Evolutionary conservation across 2,797 vertebrate species (phyloP).

Genomic region (Pipistrellus kuhlii): DNA sequence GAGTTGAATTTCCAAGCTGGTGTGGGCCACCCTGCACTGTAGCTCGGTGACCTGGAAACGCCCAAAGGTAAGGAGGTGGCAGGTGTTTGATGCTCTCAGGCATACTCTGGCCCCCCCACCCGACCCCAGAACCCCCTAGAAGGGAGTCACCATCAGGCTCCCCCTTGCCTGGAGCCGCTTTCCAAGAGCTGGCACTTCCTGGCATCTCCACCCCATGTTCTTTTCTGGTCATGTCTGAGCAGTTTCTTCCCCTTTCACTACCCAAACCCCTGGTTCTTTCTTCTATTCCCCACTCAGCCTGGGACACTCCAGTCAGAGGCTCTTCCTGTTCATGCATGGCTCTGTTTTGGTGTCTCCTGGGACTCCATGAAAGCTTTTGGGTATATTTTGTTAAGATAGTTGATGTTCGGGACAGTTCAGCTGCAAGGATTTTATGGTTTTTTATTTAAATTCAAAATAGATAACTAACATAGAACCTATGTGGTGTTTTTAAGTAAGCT

Average conservation of each 20-base stretch:
- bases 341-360: not conserved
- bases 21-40: constrained; percentile 92
- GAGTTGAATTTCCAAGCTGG: constrained; percentile 83
- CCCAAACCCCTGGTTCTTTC: not conserved
- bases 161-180: constrained; percentile 44
- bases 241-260: not conserved
- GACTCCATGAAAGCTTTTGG: not conserved
- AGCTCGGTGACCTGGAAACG: constrained; percentile 96
- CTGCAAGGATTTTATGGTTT: not conserved
- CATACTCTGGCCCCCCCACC: not conserved
- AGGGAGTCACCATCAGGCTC: constrained; percentile 12
- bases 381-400: not conserved
- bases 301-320: not conserved
- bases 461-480: not conserved
- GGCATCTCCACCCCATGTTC: not conserved
- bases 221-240: not conserved
- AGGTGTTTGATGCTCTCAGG: not conserved
- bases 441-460: not conserved
- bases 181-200: not conserved
- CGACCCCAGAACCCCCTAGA: not conserved
- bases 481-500: not conserved
- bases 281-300: not conserved
- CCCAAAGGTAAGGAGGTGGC: constrained; percentile 91
- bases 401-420: not conserved
- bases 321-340: not conserved